A percentile compares a stretch with the other conserved stretches of the same genome.
Conservation (phyloP, 2,113 vertebrate genomes). For the Astatoreochromis straeleni region DNA sequence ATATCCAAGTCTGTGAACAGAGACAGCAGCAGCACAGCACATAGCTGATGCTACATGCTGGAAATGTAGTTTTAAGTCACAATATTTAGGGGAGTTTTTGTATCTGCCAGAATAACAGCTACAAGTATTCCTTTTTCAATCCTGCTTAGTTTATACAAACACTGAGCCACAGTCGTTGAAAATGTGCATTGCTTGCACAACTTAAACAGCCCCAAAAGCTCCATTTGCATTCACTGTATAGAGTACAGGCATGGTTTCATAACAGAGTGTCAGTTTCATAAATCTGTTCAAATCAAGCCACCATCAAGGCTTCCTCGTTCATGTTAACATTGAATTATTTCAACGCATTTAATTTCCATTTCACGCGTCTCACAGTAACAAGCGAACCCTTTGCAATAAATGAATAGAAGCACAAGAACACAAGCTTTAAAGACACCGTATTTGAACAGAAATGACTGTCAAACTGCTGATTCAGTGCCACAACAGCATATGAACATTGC, state of each 20-base stretch:
- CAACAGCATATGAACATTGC: slow-evolving; percentile 18
- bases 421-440: neutral
- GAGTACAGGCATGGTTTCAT: neutral
- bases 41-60: neutral
- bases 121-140: neutral
- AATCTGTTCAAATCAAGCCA: neutral
- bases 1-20: neutral
- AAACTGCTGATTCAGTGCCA: neutral
- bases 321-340: neutral
- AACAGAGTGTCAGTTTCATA: neutral
- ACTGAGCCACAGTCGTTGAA: neutral
- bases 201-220: neutral
- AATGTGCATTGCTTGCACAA: neutral
- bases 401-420: neutral
- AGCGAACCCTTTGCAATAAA: neutral
- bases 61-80: neutral
- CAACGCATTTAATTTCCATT: neutral
- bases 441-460: neutral
- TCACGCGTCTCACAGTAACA: neutral
- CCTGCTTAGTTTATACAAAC: neutral
- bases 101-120: neutral
- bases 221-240: neutral
- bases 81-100: neutral
- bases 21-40: neutral
- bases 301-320: neutral